These are phyloP conservation scores for Pygoscelis adeliae DNA, from an alignment of 2,113 vertebrate genomes.

Conservation along the genomic window DNA sequence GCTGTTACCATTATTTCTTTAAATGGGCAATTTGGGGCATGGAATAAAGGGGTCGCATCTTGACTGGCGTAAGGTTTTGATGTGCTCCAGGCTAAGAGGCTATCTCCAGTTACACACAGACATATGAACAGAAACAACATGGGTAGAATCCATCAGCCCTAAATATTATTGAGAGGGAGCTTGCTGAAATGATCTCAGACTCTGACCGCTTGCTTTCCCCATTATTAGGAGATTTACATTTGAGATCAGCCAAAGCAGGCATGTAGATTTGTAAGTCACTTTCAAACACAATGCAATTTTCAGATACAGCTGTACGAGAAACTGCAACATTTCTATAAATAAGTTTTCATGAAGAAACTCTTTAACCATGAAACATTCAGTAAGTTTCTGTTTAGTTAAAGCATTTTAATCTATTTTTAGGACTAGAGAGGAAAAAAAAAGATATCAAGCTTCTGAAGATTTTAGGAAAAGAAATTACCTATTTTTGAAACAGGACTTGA, in stretches of 20 bases:
- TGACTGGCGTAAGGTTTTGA: not conserved
- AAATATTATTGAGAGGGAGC: not conserved
- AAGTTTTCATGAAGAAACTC: not conserved
- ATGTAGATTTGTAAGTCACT: not conserved
- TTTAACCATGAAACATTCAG: not conserved
- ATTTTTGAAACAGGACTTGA: not conserved
- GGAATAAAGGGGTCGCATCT: fast-evolving
- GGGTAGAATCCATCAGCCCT: not conserved
- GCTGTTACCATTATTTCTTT: not conserved
- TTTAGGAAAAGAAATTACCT: not conserved
- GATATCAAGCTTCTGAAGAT: not conserved
- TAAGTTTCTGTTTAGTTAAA: not conserved
- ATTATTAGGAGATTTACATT: not conserved
- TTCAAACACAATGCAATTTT: not conserved
- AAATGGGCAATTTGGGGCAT: not conserved
- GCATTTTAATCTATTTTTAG: not conserved
- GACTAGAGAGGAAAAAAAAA: not conserved
- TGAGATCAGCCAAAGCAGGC: not conserved
- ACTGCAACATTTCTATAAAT: not conserved
- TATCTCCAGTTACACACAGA: not conserved
- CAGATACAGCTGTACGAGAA: not conserved
- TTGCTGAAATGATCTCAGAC: not conserved
- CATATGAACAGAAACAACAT: not conserved
- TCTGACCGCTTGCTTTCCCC: not conserved
- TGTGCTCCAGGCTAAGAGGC: not conserved